phyloP scores from a whole-genome alignment of 2,888 invertebrate species.

The Drosophila niveifrons region DNA sequence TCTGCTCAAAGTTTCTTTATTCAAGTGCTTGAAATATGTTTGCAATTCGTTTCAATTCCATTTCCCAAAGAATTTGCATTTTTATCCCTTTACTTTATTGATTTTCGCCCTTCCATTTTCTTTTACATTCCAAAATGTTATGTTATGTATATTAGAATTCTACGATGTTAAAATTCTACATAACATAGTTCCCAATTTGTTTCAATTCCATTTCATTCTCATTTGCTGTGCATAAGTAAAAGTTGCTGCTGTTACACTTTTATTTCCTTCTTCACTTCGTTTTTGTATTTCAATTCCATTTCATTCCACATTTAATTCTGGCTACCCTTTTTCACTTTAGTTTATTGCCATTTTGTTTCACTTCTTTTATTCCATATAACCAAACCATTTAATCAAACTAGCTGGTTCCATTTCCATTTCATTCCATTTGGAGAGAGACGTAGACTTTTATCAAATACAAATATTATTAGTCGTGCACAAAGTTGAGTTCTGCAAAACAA shows the following conservation, averaged over 20 bases:
- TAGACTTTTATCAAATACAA: neutral
- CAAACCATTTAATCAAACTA: neutral
- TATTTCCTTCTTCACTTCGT: neutral
- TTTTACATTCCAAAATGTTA: too few species aligned
- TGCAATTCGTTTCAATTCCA: neutral
- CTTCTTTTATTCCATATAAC: neutral
- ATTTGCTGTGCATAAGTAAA: neutral
- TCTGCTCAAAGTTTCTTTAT: slow-evolving; percentile 15
- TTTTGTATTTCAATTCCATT: too few species aligned
- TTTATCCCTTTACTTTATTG: neutral
- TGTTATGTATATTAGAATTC: too few species aligned
- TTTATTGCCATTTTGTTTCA: too few species aligned
- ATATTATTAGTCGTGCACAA: neutral
- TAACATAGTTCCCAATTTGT: neutral
- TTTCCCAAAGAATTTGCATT: neutral
- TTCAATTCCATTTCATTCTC: neutral
- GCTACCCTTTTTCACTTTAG: too few species aligned
- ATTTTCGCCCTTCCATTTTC: too few species aligned
- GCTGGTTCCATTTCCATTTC: neutral
- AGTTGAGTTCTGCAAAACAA: neutral
- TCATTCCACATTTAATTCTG: too few species aligned
- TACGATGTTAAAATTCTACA: too few species aligned
- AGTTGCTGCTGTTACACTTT: neutral
- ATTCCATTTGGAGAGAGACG: neutral
- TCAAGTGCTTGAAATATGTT: neutral